Conservation (phyloP, 2,797 vertebrate genomes). For the Phalanger gymnotis region DNA sequence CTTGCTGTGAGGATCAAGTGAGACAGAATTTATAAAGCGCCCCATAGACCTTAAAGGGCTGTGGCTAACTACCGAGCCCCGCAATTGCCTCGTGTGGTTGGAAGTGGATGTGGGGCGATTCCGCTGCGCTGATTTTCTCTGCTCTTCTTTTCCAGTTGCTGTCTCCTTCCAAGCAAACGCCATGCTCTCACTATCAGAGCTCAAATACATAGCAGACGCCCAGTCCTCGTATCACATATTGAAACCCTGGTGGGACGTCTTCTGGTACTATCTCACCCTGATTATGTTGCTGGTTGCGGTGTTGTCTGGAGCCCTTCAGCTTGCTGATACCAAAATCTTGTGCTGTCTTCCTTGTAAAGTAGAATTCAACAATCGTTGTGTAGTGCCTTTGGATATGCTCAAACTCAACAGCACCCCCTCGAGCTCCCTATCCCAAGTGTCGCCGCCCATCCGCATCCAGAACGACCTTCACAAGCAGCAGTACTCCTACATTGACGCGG, state of each 20-base stretch:
- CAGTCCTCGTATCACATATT: conserved; percentile 88
- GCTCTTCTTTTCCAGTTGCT: conserved; percentile 78
- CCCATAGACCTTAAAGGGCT: neutral
- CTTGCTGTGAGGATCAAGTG: neutral
- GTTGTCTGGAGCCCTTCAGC: conserved; percentile 87
- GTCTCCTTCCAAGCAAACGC: conserved; percentile 78
- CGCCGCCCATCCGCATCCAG: conserved; percentile 83
- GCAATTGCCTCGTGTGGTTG: neutral
- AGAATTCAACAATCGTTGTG: conserved; percentile 86
- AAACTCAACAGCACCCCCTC: conserved; percentile 82
- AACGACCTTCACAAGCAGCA: conserved; percentile 88
- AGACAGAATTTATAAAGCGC: neutral
- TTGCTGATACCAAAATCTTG: conserved; percentile 88
- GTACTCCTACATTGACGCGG: conserved; percentile 89
- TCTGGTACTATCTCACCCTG: conserved; percentile 91
- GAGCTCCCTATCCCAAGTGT: conserved; percentile 42
- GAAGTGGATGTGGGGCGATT: neutral
- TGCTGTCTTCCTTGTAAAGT: conserved; percentile 90
- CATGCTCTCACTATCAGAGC: conserved; percentile 90
- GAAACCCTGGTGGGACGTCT: conserved; percentile 91
- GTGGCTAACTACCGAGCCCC: neutral
- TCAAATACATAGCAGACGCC: conserved; percentile 88
- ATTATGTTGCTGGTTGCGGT: conserved; percentile 89
- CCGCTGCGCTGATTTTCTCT: conserved; percentile 45
- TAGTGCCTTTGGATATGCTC: conserved; percentile 86